phyloP scores from a whole-genome alignment of 64 coral and sea anemone species.

The Stichodactyla mertensii region DNA sequence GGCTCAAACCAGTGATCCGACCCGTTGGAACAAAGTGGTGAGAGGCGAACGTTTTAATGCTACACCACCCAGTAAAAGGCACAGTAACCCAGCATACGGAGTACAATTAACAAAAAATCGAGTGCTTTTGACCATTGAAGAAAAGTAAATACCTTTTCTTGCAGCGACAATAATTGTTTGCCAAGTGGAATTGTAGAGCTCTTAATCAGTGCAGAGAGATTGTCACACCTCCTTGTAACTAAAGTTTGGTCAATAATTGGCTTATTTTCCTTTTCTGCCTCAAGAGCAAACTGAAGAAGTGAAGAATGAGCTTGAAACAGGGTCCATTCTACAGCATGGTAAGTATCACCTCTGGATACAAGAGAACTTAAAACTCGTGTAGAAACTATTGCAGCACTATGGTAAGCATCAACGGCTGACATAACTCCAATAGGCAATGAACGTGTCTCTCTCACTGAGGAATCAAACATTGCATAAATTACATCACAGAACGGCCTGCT shows the following conservation, averaged over 20 bases:
- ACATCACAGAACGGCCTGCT: background rate
- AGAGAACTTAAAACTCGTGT: conserved; percentile 46
- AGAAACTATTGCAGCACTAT: conserved; percentile 37
- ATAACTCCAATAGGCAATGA: conserved; percentile 41
- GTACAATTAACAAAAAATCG: too few relatives aligned
- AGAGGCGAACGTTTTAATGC: too few relatives aligned
- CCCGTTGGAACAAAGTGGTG: too few relatives aligned
- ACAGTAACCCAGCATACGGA: too few relatives aligned
- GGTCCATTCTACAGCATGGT: conserved; percentile 78
- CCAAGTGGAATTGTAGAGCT: conserved; percentile 75
- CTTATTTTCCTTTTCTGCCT: conserved; percentile 20
- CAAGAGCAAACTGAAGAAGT: conserved; percentile 72
- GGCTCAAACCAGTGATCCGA: too few relatives aligned
- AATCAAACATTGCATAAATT: background rate
- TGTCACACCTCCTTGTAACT: conserved; percentile 76
- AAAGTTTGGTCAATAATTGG: background rate
- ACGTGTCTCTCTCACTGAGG: background rate
- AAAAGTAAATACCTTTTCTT: conserved; percentile 64
- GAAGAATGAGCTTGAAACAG: conserved; percentile 69
- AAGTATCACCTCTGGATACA: conserved; percentile 78
- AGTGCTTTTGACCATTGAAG: too few relatives aligned
- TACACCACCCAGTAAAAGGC: too few relatives aligned
- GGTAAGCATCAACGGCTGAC: conserved; percentile 37
- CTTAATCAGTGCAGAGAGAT: conserved; percentile 86
- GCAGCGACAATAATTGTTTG: conserved; percentile 66